Evolutionary conservation across 2,888 invertebrate genomes (phyloP).

Genomic region (Mythimna pallens): DNA sequence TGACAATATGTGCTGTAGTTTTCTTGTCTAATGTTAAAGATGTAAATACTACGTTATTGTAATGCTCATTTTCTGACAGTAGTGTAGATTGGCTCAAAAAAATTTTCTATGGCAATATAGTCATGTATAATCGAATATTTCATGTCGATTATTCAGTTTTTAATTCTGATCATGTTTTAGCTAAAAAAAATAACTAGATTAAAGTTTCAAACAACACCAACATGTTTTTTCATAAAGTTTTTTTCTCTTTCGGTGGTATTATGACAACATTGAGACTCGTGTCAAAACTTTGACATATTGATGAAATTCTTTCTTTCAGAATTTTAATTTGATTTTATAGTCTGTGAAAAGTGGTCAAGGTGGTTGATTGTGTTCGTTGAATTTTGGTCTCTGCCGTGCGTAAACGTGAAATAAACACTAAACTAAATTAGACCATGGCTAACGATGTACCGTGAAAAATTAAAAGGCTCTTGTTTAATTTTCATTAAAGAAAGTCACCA

Average conservation of each 20-base stretch:
- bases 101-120: constrained; percentile 4
- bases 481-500: constrained; percentile 72
- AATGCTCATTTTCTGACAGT: constrained; percentile 30
- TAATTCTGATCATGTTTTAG: no score
- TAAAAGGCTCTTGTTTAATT: constrained; percentile 73
- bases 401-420: constrained; percentile 79
- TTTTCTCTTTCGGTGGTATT: background rate
- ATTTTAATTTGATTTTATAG: constrained; percentile 36
- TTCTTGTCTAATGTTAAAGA: constrained; percentile 15
- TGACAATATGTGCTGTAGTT: background rate
- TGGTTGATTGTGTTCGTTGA: constrained; percentile 55
- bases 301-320: constrained; percentile 19
- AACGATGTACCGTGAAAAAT: constrained; percentile 69
- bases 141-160: background rate
- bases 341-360: constrained; percentile 57
- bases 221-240: background rate
- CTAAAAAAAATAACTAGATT: no score
- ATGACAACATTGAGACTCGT: constrained; percentile 16
- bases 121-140: background rate
- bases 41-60: rapidly evolving
- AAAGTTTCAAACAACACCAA: no score
- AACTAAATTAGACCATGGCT: constrained; percentile 82
- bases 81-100: background rate
- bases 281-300: constrained; percentile 49
- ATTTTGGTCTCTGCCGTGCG: constrained; percentile 60